Conservation (phyloP, 2,888 invertebrate genomes). For the Oxycera nigricornis region DNA sequence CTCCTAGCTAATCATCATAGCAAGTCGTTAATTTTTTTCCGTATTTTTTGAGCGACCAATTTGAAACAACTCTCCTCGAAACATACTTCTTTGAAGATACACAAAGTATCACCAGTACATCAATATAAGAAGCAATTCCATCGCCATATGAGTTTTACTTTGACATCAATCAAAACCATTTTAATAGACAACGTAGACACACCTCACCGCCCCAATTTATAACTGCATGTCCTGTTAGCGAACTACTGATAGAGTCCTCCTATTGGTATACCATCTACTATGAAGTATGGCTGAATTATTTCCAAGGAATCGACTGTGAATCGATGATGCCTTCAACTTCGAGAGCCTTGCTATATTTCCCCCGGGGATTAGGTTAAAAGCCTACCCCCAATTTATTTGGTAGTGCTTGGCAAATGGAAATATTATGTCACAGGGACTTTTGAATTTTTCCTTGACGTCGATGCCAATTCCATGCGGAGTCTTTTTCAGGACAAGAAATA, state of each 20-base stretch:
- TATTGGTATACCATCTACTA: slow-evolving; percentile 1
- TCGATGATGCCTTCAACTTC: slow-evolving; percentile 35
- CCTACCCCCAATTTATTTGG: slow-evolving; percentile 33
- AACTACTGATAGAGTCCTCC: background rate
- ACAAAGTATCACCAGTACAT: too few relatives aligned
- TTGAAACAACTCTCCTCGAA: too few relatives aligned
- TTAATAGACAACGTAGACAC: too few relatives aligned
- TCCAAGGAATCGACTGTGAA: slow-evolving; percentile 29
- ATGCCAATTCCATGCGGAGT: background rate
- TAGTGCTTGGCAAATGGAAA: slow-evolving; percentile 31
- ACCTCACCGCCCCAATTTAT: too few relatives aligned
- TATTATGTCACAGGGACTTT: slow-evolving; percentile 37
- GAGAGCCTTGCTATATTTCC: slow-evolving; percentile 11
- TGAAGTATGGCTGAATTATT: background rate
- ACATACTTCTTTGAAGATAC: too few relatives aligned
- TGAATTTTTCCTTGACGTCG: slow-evolving; percentile 8
- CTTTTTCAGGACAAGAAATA: background rate
- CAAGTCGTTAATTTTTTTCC: too few relatives aligned
- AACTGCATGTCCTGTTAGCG: background rate
- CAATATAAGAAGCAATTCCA: too few relatives aligned
- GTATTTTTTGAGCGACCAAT: too few relatives aligned
- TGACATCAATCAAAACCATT: too few relatives aligned
- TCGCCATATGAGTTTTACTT: too few relatives aligned
- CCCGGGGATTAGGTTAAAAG: slow-evolving; percentile 34
- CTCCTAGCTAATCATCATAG: too few relatives aligned